These are phyloP conservation scores for Zosterops borbonicus DNA, from an alignment of 2,113 vertebrate species.

Conservation along the genomic window DNA sequence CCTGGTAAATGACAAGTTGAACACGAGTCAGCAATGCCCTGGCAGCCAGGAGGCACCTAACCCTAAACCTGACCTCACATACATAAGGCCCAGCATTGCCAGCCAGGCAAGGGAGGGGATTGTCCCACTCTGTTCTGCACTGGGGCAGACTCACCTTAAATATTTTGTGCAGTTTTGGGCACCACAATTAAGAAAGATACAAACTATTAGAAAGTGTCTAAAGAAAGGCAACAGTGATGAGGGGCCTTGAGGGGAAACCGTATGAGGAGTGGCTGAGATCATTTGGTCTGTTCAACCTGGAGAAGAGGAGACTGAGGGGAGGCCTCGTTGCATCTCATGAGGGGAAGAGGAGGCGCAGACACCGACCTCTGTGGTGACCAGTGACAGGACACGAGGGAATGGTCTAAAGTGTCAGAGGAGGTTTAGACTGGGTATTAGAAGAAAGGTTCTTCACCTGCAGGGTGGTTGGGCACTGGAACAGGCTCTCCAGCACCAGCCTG, in stretches of 20 bases:
- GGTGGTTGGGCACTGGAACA: not conserved
- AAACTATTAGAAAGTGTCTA: not conserved
- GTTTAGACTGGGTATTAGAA: not conserved
- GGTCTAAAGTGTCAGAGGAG: not conserved
- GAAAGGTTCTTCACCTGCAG: not conserved
- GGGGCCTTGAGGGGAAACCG: too few species aligned
- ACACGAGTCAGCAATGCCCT: not conserved
- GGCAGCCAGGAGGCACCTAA: not conserved
- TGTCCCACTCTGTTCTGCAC: rapidly evolving
- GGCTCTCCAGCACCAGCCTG: not conserved
- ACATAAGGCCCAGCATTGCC: not conserved
- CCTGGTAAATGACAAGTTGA: rapidly evolving
- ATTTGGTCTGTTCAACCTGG: not conserved
- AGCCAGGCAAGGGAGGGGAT: not conserved
- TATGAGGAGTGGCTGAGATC: rapidly evolving
- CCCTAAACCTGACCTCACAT: rapidly evolving
- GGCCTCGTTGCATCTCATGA: not conserved
- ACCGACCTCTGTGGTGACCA: not conserved
- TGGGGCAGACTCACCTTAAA: not conserved
- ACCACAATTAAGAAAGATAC: not conserved
- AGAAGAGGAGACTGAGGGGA: not conserved
- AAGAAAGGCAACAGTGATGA: not conserved
- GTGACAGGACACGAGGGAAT: not conserved
- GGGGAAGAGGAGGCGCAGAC: not conserved
- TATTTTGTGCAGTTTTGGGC: not conserved